Evolutionary conservation across 2,797 vertebrate genomes (phyloP).

Genomic region (Alosa sapidissima): DNA sequence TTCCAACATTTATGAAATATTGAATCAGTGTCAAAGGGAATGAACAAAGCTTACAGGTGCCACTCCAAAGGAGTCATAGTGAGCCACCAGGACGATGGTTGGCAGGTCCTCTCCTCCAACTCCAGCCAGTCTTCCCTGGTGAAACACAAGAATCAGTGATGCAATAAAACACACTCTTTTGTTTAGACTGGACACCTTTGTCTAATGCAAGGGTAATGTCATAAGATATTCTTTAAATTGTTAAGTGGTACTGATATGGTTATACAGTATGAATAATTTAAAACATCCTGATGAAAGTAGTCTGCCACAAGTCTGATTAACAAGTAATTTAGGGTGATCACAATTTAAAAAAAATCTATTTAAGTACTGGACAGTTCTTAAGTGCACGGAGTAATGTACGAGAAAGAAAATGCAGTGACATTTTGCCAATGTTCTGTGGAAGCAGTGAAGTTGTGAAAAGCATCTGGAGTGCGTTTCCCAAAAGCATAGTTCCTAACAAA

Average conservation of each 20-base stretch:
- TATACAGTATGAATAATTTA: neutral
- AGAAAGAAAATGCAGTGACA: neutral
- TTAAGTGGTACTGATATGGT: neutral
- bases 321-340: neutral
- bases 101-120: slow-evolving; percentile 94
- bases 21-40: neutral
- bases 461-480: no score
- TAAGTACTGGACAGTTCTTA: neutral
- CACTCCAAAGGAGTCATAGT: slow-evolving; percentile 95
- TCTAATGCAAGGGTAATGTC: neutral
- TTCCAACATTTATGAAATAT: neutral
- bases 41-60: slow-evolving; percentile 80
- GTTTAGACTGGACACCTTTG: neutral
- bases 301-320: neutral
- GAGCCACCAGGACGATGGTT: slow-evolving; percentile 93
- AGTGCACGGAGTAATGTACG: no score
- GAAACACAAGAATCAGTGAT: slow-evolving; percentile 22
- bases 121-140: slow-evolving; percentile 89
- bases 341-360: no score
- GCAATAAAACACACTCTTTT: neutral
- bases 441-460: neutral
- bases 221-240: neutral
- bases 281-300: neutral
- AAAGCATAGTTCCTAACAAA: no score
- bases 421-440: neutral